phyloP scores from a whole-genome alignment of 2,888 invertebrate genomes.

The Dryomyza anilis region DNA sequence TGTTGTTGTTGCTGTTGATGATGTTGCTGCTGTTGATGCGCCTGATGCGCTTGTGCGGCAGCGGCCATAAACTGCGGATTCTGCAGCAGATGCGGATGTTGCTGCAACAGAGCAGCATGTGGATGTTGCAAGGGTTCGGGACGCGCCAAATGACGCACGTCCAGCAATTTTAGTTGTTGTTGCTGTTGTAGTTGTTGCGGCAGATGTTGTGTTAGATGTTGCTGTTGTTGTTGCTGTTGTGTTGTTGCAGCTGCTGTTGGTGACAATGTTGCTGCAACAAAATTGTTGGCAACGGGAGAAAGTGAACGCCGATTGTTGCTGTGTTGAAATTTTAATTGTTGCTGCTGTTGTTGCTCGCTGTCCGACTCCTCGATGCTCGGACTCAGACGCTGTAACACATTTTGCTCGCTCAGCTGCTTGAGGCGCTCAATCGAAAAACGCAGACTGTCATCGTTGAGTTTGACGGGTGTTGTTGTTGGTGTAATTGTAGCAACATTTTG shows the following conservation, averaged over 20 bases:
- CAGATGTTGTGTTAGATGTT: slow-evolving; percentile 39
- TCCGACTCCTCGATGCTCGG: slow-evolving; percentile 42
- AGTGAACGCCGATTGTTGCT: slow-evolving; percentile 40
- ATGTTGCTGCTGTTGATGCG: slow-evolving; percentile 44
- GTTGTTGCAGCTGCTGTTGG: no score
- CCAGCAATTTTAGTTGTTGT: slow-evolving; percentile 50
- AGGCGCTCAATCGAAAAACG: slow-evolving; percentile 58
- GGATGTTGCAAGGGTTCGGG: slow-evolving; percentile 58
- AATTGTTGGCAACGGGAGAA: slow-evolving; percentile 38
- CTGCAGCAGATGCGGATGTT: slow-evolving; percentile 54
- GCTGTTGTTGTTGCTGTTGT: slow-evolving; percentile 33
- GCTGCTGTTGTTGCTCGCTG: slow-evolving; percentile 19
- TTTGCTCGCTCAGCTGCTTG: slow-evolving; percentile 57
- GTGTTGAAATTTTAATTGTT: slow-evolving; percentile 40
- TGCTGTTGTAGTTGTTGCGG: slow-evolving; percentile 33
- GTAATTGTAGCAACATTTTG: not conserved
- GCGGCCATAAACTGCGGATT: slow-evolving; percentile 55
- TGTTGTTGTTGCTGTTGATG: slow-evolving; percentile 39
- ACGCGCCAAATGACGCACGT: slow-evolving; percentile 52
- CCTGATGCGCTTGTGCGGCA: slow-evolving; percentile 50
- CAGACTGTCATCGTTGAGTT: slow-evolving; percentile 43
- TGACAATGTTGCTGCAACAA: no score
- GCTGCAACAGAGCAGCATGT: slow-evolving; percentile 52
- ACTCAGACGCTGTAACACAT: slow-evolving; percentile 55
- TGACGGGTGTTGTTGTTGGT: slow-evolving; percentile 3